Evolutionary conservation across 2,888 invertebrate genomes (phyloP), one percentile per base, ranked within the genome.

Genomic region (Pheosia tremula): DNA sequence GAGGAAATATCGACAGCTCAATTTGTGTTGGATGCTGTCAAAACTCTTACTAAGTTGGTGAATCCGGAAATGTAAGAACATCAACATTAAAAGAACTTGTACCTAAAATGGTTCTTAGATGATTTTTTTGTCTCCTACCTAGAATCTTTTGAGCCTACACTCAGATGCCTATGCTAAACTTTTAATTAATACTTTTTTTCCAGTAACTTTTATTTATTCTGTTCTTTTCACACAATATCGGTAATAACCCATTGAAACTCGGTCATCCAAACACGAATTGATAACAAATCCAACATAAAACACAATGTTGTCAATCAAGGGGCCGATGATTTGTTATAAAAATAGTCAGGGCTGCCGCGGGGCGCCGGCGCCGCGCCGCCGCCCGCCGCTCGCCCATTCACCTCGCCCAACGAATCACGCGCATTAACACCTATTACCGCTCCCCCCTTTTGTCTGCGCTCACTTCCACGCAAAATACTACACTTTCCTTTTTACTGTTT

Each of bases 401-500:
- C 78, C 69, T 72, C 86, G 89, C 84, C 81, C 92, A 87, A 58
- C 87, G 89, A 89, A 82, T 89, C 81, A 82, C 80, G 77, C 86
- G 76, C 90, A 91, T 92, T 93, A 92, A 89, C 93, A 90, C 93
- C 88, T 89, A 92, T 91, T 92, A 88, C 55, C 83, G 68, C 68
- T 45, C 43, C 71, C 82, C 69, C 82, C 85, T 82, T 85, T 92
- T 91, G 89, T 90, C 75, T 79, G 74, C 71, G 81, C 74, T 79
- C 87, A 85, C 82, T 85, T 84, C 83, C 86, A 86, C 88, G 84
- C 88, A 89, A 90, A 91, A 92, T 89, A 88, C 87, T 90, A 91
- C 90, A 90, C 91, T 91, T 90, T 92, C 87, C 89, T 90, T 91
- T 91, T 89, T 87, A 90, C 84, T 92, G 91, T 93, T 93, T 93